These are phyloP conservation scores for Ooceraea biroi DNA, from an alignment of 1,140 invertebrate genomes.

Conservation along the genomic window DNA sequence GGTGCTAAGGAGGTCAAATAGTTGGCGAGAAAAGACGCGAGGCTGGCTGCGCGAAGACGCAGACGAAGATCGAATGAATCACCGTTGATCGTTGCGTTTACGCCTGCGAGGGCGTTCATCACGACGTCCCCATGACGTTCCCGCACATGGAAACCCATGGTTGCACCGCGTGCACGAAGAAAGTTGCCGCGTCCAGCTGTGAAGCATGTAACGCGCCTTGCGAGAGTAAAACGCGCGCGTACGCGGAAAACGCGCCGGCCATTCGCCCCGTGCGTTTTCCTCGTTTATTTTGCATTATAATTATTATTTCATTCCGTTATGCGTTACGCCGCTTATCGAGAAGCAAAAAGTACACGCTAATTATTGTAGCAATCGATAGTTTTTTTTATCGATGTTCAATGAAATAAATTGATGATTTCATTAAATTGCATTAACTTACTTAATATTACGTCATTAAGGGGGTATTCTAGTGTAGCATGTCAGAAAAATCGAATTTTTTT, in stretches of 20 bases:
- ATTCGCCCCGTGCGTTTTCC: background rate
- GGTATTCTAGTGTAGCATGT: too few species aligned
- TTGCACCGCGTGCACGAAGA: conserved; percentile 36
- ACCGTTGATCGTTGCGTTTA: conserved; percentile 36
- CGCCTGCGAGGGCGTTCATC: conserved; percentile 53
- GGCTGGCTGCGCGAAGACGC: background rate
- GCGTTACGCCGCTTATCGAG: background rate
- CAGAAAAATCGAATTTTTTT: too few species aligned
- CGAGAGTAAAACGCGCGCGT: conserved; percentile 25
- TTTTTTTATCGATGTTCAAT: too few species aligned
- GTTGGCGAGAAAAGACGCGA: background rate
- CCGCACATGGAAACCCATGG: conserved; percentile 29
- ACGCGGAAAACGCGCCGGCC: conserved; percentile 43
- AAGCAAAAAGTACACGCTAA: too few species aligned
- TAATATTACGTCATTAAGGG: too few species aligned
- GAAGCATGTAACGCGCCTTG: conserved; percentile 48
- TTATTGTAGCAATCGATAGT: too few species aligned
- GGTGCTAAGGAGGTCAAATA: conserved; percentile 34
- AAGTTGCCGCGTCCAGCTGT: conserved; percentile 57
- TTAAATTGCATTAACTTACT: too few species aligned
- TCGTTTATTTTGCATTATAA: background rate
- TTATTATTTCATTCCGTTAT: background rate
- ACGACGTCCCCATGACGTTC: conserved; percentile 6
- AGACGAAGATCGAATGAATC: conserved; percentile 60
- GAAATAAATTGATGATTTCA: too few species aligned